phyloP scores from a whole-genome alignment of 2,113 vertebrate species.

The Turnix velox region DNA sequence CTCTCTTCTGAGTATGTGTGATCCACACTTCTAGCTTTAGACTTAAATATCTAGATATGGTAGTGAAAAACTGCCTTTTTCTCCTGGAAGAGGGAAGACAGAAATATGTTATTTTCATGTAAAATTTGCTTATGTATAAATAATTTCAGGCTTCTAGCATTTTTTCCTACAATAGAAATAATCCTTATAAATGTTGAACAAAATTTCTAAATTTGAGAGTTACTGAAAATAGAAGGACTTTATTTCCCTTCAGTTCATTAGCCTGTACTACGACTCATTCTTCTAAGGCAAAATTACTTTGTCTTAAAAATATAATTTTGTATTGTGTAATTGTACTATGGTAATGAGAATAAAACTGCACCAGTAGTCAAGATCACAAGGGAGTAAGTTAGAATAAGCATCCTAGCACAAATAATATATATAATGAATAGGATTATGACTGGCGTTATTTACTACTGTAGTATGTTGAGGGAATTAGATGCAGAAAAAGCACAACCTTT shows the following conservation, averaged over 20 bases:
- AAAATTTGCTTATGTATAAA: neutral
- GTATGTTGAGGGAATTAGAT: neutral
- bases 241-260: neutral
- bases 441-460: neutral
- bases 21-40: neutral
- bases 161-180: neutral
- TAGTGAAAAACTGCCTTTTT: neutral
- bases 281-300: neutral
- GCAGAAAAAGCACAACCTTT: neutral
- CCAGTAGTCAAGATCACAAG: neutral
- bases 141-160: neutral
- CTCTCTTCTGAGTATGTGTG: neutral
- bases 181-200: neutral
- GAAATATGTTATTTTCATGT: neutral
- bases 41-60: neutral
- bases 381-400: neutral
- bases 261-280: neutral
- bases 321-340: neutral
- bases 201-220: neutral
- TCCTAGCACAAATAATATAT: neutral
- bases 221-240: neutral
- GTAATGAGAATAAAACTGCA: constrained; percentile 32
- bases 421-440: neutral
- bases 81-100: neutral
- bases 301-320: constrained; percentile 8